Percentiles rank a stretch among this genome's conserved stretches.
These are phyloP conservation scores for Corythornis vintsioides DNA, from an alignment of 2,113 vertebrate species.

Conservation along the genomic window DNA sequence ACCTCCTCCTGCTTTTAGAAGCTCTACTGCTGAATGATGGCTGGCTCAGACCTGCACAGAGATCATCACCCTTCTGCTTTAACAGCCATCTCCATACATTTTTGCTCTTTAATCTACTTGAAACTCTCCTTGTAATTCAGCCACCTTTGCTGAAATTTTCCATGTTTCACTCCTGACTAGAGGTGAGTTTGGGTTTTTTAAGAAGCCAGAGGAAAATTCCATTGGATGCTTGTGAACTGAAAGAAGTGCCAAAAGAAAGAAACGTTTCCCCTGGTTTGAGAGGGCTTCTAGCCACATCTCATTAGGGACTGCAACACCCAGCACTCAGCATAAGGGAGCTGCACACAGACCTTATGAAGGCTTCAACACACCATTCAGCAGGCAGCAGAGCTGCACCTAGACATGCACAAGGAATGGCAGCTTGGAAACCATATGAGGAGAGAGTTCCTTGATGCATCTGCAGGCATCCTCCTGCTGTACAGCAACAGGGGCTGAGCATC, in stretches of 20 bases:
- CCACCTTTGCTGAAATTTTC: conserved; percentile 28
- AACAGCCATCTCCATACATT: neutral
- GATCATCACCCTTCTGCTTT: neutral
- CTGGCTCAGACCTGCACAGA: neutral
- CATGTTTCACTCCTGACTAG: conserved; percentile 3
- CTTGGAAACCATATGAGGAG: neutral
- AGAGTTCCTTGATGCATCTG: neutral
- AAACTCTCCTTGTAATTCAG: neutral
- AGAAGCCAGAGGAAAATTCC: conserved; percentile 54
- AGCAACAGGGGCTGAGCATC: neutral
- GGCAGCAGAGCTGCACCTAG: neutral
- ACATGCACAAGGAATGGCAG: neutral
- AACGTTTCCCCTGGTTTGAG: neutral
- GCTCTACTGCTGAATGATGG: neutral
- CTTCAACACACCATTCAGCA: neutral
- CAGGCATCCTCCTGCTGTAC: neutral
- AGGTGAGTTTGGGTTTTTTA: neutral
- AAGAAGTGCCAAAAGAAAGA: conserved; percentile 44
- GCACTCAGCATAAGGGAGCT: neutral
- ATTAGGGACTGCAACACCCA: neutral
- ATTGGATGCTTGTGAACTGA: neutral
- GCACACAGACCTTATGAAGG: neutral
- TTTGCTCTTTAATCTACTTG: neutral
- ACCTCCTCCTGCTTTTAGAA: neutral
- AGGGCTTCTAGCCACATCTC: neutral